phyloP scores from a whole-genome alignment of 2,888 invertebrate genomes.

The Hedya salicella region DNA sequence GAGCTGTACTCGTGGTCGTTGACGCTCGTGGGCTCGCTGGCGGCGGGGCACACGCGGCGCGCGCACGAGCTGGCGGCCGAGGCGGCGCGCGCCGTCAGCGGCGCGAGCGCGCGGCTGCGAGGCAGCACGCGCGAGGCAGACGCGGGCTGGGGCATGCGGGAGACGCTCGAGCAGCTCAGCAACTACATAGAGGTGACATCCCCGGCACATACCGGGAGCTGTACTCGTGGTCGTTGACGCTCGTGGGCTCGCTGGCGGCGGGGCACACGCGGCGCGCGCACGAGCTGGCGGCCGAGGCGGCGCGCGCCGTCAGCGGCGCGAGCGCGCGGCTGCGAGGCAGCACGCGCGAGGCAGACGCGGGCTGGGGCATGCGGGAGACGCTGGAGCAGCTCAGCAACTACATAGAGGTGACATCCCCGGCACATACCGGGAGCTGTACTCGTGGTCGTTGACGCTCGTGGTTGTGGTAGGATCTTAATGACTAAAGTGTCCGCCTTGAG shows the following conservation, averaged over 20 bases:
- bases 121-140: slow-evolving; percentile 48
- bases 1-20: slow-evolving; percentile 67
- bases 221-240: neutral
- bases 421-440: neutral
- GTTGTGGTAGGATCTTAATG: no score
- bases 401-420: no score
- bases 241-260: no score
- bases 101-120: slow-evolving; percentile 41
- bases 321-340: slow-evolving; percentile 42
- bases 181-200: slow-evolving; percentile 89
- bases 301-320: slow-evolving; percentile 38
- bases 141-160: slow-evolving; percentile 75
- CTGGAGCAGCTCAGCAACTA: slow-evolving; percentile 85
- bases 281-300: slow-evolving; percentile 42
- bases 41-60: slow-evolving; percentile 47
- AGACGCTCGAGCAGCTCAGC: slow-evolving; percentile 82
- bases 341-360: slow-evolving; percentile 52
- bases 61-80: slow-evolving; percentile 48
- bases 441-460: neutral
- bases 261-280: slow-evolving; percentile 48
- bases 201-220: neutral
- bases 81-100: slow-evolving; percentile 44
- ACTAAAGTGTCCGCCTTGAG: no score
- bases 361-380: slow-evolving; percentile 77
- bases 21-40: slow-evolving; percentile 60